Conservation (phyloP, 1,140 invertebrate species). For the Drosophila nannoptera region DNA sequence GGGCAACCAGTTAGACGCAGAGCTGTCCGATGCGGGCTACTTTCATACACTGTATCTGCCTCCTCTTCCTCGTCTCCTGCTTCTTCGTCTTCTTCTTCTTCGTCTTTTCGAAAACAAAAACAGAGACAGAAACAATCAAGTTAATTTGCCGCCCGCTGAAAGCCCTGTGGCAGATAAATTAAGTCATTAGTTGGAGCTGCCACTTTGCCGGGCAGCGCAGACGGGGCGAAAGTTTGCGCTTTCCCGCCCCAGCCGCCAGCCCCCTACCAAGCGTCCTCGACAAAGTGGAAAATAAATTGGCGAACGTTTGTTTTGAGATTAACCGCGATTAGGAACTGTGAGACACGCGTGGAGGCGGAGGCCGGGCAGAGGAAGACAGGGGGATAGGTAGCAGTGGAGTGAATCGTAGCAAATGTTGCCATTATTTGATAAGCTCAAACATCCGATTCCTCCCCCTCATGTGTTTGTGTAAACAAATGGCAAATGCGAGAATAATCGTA, state of each 20-base stretch:
- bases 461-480: constrained; percentile 76
- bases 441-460: constrained; percentile 27
- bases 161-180: constrained; percentile 79
- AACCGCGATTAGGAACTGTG: constrained; percentile 76
- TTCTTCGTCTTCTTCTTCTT: background rate
- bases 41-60: background rate
- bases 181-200: constrained; percentile 78
- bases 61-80: too few relatives aligned
- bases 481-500: constrained; percentile 79
- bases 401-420: constrained; percentile 76
- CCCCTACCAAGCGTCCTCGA: constrained; percentile 8
- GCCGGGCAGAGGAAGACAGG: background rate
- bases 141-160: constrained; percentile 78
- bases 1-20: background rate
- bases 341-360: constrained; percentile 10
- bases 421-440: constrained; percentile 78
- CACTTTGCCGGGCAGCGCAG: constrained; percentile 25
- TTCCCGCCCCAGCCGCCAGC: background rate
- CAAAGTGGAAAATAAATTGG: constrained; percentile 79
- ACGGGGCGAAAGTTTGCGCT: constrained; percentile 48
- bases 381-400: constrained; percentile 14
- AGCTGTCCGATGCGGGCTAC: constrained; percentile 29
- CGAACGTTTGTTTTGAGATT: constrained; percentile 79
- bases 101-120: constrained; percentile 9
- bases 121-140: constrained; percentile 68